Conservation (phyloP, 2,113 vertebrate genomes). For the Platanista minor region DNA sequence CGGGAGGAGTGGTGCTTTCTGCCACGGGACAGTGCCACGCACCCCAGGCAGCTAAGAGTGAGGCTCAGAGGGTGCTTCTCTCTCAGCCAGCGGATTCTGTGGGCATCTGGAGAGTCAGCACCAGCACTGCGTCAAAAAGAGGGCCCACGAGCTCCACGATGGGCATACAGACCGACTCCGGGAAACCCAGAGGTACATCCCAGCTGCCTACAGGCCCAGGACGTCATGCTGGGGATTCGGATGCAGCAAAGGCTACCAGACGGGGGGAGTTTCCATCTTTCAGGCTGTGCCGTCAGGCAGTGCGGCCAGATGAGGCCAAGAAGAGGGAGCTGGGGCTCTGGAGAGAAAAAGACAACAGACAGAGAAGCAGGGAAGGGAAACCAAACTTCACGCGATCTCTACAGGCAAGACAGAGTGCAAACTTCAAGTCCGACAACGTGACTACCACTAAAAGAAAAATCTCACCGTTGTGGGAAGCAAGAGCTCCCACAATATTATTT, state of each 20-base stretch:
- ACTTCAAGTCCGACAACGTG: neutral
- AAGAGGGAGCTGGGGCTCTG: neutral
- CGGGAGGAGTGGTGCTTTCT: too few relatives aligned
- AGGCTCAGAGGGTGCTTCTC: neutral
- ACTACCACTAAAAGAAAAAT: neutral
- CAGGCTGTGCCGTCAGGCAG: neutral
- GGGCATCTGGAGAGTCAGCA: too few relatives aligned
- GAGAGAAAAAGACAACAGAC: neutral
- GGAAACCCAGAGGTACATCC: neutral
- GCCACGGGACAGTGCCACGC: too few relatives aligned
- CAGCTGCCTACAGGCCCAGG: neutral
- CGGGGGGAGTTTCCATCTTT: neutral
- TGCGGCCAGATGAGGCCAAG: neutral
- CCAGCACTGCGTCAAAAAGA: too few relatives aligned
- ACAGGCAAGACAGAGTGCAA: neutral
- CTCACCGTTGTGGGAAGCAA: neutral
- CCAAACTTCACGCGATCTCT: neutral
- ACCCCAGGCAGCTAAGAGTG: too few relatives aligned
- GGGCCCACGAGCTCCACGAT: neutral
- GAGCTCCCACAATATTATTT: neutral
- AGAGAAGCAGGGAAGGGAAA: neutral
- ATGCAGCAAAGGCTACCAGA: too few relatives aligned
- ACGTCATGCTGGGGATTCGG: neutral
- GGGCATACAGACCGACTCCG: neutral
- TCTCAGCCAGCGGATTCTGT: fast-evolving